These are phyloP conservation scores for Pandemis corylana DNA, from an alignment of 2,888 invertebrate species.

Conservation along the genomic window DNA sequence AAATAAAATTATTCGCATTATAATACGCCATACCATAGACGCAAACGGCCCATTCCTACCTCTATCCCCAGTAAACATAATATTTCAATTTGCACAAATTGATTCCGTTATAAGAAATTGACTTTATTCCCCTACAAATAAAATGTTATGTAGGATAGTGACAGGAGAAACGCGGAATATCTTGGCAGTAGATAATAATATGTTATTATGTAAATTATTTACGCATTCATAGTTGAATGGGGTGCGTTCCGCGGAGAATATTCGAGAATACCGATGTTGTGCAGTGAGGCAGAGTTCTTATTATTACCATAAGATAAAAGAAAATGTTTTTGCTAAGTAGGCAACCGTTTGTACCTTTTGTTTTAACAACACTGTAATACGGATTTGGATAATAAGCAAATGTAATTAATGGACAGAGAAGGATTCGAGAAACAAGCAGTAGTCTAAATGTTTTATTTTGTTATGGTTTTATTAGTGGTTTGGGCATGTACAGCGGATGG, in stretches of 20 bases:
- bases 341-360: not conserved
- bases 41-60: slow-evolving; percentile 3
- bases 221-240: slow-evolving; percentile 45
- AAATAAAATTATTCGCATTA: not conserved
- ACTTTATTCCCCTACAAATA: slow-evolving; percentile 54
- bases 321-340: not conserved
- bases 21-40: not conserved
- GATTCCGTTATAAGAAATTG: slow-evolving; percentile 57
- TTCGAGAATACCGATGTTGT: slow-evolving; percentile 15
- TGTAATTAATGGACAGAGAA: too few relatives aligned
- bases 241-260: slow-evolving; percentile 12
- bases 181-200: slow-evolving; percentile 66
- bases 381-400: too few relatives aligned
- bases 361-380: not conserved
- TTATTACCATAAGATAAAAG: not conserved
- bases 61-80: slow-evolving; percentile 50
- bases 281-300: not conserved
- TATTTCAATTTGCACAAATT: slow-evolving; percentile 58
- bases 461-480: too few relatives aligned
- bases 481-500: too few relatives aligned
- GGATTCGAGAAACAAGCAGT: too few relatives aligned
- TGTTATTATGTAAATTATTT: slow-evolving; percentile 76
- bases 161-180: slow-evolving; percentile 55
- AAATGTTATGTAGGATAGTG: slow-evolving; percentile 37
- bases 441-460: too few relatives aligned